Conservation (phyloP, 1,140 invertebrate genomes). For the Macrotrachela quadricornifera region DNA sequence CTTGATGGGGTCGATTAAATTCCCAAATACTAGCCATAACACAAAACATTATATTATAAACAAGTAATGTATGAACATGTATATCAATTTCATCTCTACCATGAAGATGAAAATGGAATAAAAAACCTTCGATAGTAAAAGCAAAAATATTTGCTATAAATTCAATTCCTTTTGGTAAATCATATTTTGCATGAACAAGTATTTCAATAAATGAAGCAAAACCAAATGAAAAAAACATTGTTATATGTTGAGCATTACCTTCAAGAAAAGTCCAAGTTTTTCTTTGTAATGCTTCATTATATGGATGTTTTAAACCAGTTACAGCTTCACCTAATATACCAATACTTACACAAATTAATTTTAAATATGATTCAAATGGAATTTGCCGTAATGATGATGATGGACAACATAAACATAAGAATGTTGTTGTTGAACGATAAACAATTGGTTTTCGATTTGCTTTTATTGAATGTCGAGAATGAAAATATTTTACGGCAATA, state of each 20-base stretch:
- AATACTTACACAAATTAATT: not conserved
- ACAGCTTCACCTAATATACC: conserved; percentile 18
- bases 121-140: conserved; percentile 26
- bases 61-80: conserved; percentile 29
- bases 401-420: conserved; percentile 2
- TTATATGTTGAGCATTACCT: conserved; percentile 35
- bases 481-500: not conserved
- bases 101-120: conserved; percentile 33
- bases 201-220: conserved; percentile 28
- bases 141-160: conserved; percentile 15
- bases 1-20: conserved; percentile 20
- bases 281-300: not conserved
- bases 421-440: not conserved
- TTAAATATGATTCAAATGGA: conserved; percentile 2
- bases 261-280: not conserved
- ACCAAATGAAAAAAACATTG: conserved; percentile 37
- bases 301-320: conserved; percentile 20
- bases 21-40: conserved; percentile 25
- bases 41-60: conserved; percentile 25
- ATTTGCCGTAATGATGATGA: not conserved
- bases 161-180: conserved; percentile 25
- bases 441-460: not conserved
- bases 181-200: conserved; percentile 18
- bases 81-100: conserved; percentile 27
- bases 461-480: not conserved